These are phyloP conservation scores for Caenorhabditis sp. DNA, from an alignment of 2,888 invertebrate species.

Conservation along the genomic window DNA sequence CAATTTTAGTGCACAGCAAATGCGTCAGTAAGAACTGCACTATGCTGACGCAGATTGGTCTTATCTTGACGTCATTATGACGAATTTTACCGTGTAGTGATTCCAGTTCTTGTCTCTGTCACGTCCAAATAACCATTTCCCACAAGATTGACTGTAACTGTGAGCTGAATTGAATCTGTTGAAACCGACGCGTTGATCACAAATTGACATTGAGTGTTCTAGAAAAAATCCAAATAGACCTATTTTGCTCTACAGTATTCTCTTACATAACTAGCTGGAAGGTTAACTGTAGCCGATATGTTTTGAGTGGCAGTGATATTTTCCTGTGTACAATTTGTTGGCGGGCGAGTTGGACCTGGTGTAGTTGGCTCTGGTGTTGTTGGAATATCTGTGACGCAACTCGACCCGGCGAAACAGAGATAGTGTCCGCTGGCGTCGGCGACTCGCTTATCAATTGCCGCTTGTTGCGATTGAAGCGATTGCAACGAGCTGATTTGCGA, in stretches of 20 bases:
- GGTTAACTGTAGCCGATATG: neutral
- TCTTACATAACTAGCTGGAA: neutral
- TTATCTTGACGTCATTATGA: too few species aligned
- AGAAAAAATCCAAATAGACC: neutral
- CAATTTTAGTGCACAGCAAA: neutral
- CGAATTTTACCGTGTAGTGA: neutral
- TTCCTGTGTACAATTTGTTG: neutral
- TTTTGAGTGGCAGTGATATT: neutral
- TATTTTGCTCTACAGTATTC: neutral
- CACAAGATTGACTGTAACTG: neutral
- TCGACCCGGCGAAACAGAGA: conserved; percentile 23
- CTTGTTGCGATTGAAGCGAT: conserved; percentile 9
- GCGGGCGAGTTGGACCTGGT: neutral
- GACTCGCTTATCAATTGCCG: conserved; percentile 3
- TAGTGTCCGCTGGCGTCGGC: conserved; percentile 8
- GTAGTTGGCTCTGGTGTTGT: neutral
- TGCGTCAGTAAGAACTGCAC: neutral
- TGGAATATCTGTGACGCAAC: conserved; percentile 19
- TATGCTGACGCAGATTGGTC: neutral
- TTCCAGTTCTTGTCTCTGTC: neutral
- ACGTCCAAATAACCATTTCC: neutral
- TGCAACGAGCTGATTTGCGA: conserved; percentile 9
- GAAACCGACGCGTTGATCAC: neutral
- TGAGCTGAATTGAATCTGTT: neutral
- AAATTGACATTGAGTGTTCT: neutral